These are phyloP conservation scores for Andrena hattorfiana DNA, from an alignment of 2,888 invertebrate species.

Conservation along the genomic window DNA sequence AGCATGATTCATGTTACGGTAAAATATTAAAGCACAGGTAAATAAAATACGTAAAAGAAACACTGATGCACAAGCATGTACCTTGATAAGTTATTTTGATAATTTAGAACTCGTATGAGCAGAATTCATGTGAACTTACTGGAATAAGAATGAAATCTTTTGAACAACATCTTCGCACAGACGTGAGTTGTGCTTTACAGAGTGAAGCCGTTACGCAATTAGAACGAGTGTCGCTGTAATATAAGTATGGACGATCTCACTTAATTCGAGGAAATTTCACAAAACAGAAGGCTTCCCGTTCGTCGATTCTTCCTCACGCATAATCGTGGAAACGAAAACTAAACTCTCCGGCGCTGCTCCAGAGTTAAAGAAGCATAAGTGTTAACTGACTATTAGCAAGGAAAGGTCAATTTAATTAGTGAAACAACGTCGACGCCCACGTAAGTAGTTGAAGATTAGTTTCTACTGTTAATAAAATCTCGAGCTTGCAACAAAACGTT, in stretches of 20 bases:
- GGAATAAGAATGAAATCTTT: constrained; percentile 69
- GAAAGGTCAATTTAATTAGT: constrained; percentile 76
- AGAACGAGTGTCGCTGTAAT: constrained; percentile 15
- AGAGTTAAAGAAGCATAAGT: constrained; percentile 62
- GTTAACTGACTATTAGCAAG: constrained; percentile 67
- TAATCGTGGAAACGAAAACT: constrained; percentile 63
- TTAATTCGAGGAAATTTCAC: constrained; percentile 25
- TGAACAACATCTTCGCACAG: constrained; percentile 58
- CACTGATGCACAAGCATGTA: constrained; percentile 67
- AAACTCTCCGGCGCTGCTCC: constrained; percentile 53
- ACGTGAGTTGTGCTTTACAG: constrained; percentile 7
- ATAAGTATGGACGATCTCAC: constrained; percentile 19
- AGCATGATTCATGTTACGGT: constrained; percentile 61
- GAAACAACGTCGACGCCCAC: constrained; percentile 67
- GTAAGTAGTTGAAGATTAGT: constrained; percentile 40
- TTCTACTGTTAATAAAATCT: constrained; percentile 41
- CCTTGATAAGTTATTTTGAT: constrained; percentile 38
- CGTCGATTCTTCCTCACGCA: constrained; percentile 35
- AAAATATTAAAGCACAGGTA: constrained; percentile 64
- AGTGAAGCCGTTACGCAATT: constrained; percentile 34
- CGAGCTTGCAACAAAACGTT: constrained; percentile 17
- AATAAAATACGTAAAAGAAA: constrained; percentile 55
- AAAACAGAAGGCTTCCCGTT: constrained; percentile 18
- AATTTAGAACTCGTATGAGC: constrained; percentile 27
- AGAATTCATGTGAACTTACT: constrained; percentile 66